phyloP scores from a whole-genome alignment of 2,888 invertebrate species.

The Lepidocyrtoides sp. region DNA sequence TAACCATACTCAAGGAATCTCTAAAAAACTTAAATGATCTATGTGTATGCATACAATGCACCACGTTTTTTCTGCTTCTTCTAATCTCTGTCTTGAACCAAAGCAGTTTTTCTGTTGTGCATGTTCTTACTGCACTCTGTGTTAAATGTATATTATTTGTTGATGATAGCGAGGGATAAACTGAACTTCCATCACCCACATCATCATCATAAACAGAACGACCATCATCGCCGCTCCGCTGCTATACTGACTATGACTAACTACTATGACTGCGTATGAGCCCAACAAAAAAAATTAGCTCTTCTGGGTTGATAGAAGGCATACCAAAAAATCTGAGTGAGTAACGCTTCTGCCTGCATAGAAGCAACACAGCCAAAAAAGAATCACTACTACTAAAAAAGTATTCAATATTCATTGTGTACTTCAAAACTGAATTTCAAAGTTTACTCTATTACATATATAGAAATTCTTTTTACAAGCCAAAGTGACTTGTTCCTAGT shows the following conservation, averaged over 20 bases:
- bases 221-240: not conserved
- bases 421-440: constrained; percentile 38
- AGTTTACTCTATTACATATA: constrained; percentile 21
- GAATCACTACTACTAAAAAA: not conserved
- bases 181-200: constrained; percentile 47
- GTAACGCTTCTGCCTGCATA: constrained; percentile 2
- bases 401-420: not conserved
- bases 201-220: not conserved
- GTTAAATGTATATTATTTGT: constrained; percentile 50
- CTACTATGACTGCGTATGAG: too few species aligned
- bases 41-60: not conserved
- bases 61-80: constrained; percentile 41
- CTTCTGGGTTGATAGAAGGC: not conserved
- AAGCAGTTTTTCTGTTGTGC: not conserved
- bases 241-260: not conserved
- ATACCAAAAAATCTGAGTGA: constrained; percentile 29
- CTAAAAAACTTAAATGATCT: not conserved
- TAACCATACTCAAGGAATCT: not conserved
- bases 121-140: not conserved
- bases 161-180: constrained; percentile 47
- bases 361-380: not conserved
- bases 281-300: not conserved
- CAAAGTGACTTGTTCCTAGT: not conserved
- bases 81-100: constrained; percentile 32
- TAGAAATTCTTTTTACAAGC: not conserved